Percentiles rank a stretch among this genome's conserved stretches.
phyloP scores from a whole-genome alignment of 2,113 vertebrate species.

The Hydrochoerus hydrochaeris region DNA sequence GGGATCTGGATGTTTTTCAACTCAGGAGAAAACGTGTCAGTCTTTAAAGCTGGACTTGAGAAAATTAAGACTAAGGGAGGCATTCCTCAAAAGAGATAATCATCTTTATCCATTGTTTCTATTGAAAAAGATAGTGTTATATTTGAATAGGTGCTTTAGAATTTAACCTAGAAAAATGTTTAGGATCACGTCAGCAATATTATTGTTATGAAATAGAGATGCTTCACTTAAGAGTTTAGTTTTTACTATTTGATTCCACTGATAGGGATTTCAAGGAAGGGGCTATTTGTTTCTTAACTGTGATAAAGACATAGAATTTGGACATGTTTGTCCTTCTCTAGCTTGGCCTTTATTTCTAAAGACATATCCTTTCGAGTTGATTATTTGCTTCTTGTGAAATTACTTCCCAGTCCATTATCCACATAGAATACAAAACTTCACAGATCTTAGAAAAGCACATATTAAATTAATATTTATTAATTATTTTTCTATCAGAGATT shows the following conservation, averaged over 20 bases:
- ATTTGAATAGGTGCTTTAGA: slow-evolving; percentile 36
- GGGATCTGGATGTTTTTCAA: slow-evolving; percentile 61
- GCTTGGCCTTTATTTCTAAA: not conserved
- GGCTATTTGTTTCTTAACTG: not conserved
- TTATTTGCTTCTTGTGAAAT: slow-evolving; percentile 40
- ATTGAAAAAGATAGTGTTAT: not conserved
- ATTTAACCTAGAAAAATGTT: slow-evolving; percentile 30
- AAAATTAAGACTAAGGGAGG: slow-evolving; percentile 10
- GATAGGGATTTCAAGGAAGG: not conserved
- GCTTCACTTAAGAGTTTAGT: not conserved
- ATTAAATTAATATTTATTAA: not conserved
- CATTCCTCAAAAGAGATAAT: not conserved
- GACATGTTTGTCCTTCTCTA: not conserved
- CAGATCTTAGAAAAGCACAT: not conserved
- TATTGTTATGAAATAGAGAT: not conserved
- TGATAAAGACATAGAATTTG: not conserved
- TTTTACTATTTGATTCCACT: not conserved
- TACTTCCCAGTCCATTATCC: slow-evolving; percentile 23
- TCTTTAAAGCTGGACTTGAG: slow-evolving; percentile 26
- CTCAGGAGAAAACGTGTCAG: slow-evolving; percentile 51
- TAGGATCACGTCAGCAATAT: not conserved
- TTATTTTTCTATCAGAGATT: not conserved
- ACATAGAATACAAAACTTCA: not conserved
- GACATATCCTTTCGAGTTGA: not conserved
- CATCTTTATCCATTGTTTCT: not conserved